These are phyloP conservation scores for Phymorhynchus buccinoides DNA, from an alignment of 1,140 invertebrate species.

Conservation along the genomic window DNA sequence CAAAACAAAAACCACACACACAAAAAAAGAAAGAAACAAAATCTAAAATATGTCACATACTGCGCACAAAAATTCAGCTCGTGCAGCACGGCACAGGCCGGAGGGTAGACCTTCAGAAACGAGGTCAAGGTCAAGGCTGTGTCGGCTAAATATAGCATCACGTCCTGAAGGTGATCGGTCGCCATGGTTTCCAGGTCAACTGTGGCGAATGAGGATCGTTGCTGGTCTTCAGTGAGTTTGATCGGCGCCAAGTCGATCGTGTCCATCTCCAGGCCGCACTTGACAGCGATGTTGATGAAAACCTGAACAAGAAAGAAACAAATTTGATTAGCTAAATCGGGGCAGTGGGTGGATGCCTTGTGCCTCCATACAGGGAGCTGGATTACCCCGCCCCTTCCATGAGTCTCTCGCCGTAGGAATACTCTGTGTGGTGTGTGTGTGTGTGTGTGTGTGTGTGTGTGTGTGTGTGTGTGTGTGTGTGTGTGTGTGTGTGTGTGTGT, in stretches of 20 bases:
- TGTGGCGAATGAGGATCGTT: not conserved
- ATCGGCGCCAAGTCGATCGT: constrained; percentile 48
- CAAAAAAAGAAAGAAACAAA: not conserved
- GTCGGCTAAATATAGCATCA: constrained; percentile 83
- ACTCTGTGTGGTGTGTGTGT: not conserved
- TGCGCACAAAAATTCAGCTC: constrained; percentile 54
- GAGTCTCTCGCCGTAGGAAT: too few species aligned
- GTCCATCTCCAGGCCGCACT: constrained; percentile 74
- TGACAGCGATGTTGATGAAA: constrained; percentile 73
- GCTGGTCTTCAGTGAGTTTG: constrained; percentile 53
- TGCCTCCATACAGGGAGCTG: too few species aligned
- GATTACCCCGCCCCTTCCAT: too few species aligned
- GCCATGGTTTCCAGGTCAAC: constrained; percentile 51
- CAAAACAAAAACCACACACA: too few species aligned
- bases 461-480: not conserved
- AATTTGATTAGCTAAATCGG: too few species aligned
- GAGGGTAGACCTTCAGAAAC: constrained; percentile 80
- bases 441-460: constrained; percentile 8
- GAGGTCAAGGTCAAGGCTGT: constrained; percentile 79
- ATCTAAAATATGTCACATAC: constrained; percentile 35
- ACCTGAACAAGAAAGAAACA: too few species aligned
- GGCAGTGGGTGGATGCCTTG: too few species aligned
- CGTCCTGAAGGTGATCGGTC: constrained; percentile 77
- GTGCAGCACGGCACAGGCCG: constrained; percentile 75
- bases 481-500: not conserved